phyloP scores from a whole-genome alignment of 2,888 invertebrate species.

The Malthinus flaveolus region DNA sequence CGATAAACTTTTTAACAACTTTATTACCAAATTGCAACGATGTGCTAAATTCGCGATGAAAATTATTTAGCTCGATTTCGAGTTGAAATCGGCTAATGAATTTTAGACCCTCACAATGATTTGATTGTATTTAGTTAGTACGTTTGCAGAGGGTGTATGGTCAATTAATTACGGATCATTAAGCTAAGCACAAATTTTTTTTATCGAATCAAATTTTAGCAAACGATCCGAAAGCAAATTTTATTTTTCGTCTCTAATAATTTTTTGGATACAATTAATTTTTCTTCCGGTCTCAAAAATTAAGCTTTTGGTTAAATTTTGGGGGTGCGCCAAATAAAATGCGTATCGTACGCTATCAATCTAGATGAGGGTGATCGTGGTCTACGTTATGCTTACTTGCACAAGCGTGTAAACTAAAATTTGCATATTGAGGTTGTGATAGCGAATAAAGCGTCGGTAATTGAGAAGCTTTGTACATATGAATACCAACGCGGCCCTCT shows the following conservation, averaged over 20 bases:
- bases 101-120: too few species aligned
- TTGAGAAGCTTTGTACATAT: constrained; percentile 24
- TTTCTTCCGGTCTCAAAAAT: constrained; percentile 12
- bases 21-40: too few species aligned
- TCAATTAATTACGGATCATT: too few species aligned
- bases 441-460: constrained; percentile 29
- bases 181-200: too few species aligned
- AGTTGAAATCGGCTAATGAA: too few species aligned
- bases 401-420: constrained; percentile 22
- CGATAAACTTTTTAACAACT: too few species aligned
- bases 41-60: too few species aligned
- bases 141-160: too few species aligned
- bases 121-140: too few species aligned
- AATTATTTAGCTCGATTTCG: too few species aligned
- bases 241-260: background rate
- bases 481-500: constrained; percentile 10
- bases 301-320: constrained; percentile 14
- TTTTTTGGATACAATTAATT: constrained; percentile 9
- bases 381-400: constrained; percentile 19
- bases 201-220: too few species aligned
- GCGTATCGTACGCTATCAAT: constrained; percentile 13
- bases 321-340: constrained; percentile 6
- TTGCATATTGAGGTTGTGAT: constrained; percentile 32
- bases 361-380: constrained; percentile 15
- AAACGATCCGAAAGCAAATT: too few species aligned